Base-by-base conservation (phyloP, 2,113 vertebrate genomes). In the Labrus mixtus region DNA sequence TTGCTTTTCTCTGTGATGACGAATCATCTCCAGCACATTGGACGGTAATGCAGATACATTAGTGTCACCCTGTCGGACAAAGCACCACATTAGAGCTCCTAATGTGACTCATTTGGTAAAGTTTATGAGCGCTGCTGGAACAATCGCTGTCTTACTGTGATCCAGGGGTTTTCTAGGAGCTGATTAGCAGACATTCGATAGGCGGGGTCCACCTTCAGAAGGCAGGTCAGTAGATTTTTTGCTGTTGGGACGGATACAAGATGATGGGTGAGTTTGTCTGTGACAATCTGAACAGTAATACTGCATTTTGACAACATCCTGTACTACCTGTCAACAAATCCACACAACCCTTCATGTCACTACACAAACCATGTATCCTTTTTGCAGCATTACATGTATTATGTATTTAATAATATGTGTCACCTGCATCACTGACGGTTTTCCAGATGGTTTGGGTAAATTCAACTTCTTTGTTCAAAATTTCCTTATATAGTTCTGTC, bases 1-100 rank as follows among this genome's bases (percentile, higher is more conserved):
- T 25, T 81, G 66, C 39, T 78, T 36, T 33, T 89, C 86, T 54
- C 68, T 39, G 15, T 63, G 94, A 79, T 93, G 87, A 63, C 87
- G 94, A 95, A 96, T 96, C 95, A 97, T 90, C 77, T 95, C 95
- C 87, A 97, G 85, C 61, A 95, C 95, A 67, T 96, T 97, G 82
- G 76, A 76, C 19, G 85, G 91, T 41, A 93, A 92, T 20, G 69
- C 82, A 5, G 91, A 82, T 69, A 79, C 86, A 66, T 69, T 76
- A 10, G 84, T 94, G 84, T 96, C 94, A 29, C 96, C 95, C 95
- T 97, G 90, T 75, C 75, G 81, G 64, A 77, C 55, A 88, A 70
- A 87, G 45, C 16, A 63, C 45, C 15, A 4, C 3, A 39, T 86
- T 17, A 87, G 58, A 73, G 11, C 36, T 55, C 6, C 20, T 83